Conservation (phyloP, 2,113 vertebrate species). For the Rhea pennata region DNA sequence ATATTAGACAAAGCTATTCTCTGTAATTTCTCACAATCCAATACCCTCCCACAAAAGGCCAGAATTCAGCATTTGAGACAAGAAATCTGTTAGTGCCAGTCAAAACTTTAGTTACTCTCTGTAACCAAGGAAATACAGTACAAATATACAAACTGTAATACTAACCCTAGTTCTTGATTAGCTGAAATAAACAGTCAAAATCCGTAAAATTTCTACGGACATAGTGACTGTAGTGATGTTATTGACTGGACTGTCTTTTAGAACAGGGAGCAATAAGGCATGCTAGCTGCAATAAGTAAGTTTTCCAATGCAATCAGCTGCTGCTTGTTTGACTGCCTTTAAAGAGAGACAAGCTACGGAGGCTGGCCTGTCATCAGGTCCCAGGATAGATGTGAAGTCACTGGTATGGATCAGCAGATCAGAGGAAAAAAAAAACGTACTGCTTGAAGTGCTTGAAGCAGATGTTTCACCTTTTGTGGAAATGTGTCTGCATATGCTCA, state of each 20-base stretch:
- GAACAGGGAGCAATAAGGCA: not conserved
- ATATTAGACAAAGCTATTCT: not conserved
- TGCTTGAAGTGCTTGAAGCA: not conserved
- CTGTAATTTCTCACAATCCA: not conserved
- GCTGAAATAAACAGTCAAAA: not conserved
- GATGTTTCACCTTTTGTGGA: conserved; percentile 34
- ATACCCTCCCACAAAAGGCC: not conserved
- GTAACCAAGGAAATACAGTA: not conserved
- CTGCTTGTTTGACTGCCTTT: not conserved
- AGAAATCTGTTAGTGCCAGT: not conserved
- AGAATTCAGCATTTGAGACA: not conserved
- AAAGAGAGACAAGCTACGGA: not conserved
- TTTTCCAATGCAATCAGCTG: not conserved
- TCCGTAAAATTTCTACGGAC: not conserved
- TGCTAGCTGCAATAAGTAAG: not conserved
- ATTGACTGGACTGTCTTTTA: not conserved
- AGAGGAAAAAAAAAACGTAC: not conserved
- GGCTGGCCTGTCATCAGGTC: not conserved
- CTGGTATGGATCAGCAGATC: not conserved
- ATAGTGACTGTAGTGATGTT: not conserved
- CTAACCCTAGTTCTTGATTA: not conserved
- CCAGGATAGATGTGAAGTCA: conserved; percentile 57
- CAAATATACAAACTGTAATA: not conserved
- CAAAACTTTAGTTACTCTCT: not conserved
- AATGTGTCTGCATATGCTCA: not conserved